Evolutionary conservation across 2,888 invertebrate genomes (phyloP), one percentile per base, ranked within the genome.

Genomic region (Didymodactylos carnosus): DNA sequence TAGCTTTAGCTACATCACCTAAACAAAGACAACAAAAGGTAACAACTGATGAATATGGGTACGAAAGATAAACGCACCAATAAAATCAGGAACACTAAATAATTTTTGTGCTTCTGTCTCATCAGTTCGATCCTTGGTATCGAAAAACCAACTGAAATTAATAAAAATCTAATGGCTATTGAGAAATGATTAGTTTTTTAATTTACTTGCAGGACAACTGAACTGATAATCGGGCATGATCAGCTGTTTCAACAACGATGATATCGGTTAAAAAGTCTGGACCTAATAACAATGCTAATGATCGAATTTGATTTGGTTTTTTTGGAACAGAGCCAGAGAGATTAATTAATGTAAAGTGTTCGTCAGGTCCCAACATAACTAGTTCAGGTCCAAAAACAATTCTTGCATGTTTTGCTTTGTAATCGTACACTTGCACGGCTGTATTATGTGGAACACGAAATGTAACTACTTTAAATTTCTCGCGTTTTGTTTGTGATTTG

Each of bases 351-450:
- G 85, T 86, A 78, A 85, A 85, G 78, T 86, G 84, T 76, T 85
- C 85, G 77, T 86, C 85, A 3, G 85, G 85, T 10, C 82, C 82
- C 39, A 85, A 78, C 85, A 86, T 85, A 16, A 86, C 85, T 76
- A 85, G 79, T 75, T 86, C 85, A n/a, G 85, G 85, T 8, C 85
- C 85, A 79, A 85, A 85, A n/a, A 84, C 79, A 73, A 86, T 85
- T 73, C 85, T 11, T 39, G 85, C 84, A 78, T 82, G 83, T 78
- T 86, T 86, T 75, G 83, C 82, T 77, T 85, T 86, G 78, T 85
- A 86, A 77, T 85, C 85, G 78, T 85, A 85, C 69, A 85, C 83
- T 79, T 85, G 85, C 14, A 85, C 85, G 71, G 84, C 84, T 14
- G 85, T 84, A 79, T 86, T 85, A 78, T 86, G 85, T 25, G 85